Evolutionary conservation across 2,888 invertebrate species (phyloP).

Genomic region (Acleris laterana): DNA sequence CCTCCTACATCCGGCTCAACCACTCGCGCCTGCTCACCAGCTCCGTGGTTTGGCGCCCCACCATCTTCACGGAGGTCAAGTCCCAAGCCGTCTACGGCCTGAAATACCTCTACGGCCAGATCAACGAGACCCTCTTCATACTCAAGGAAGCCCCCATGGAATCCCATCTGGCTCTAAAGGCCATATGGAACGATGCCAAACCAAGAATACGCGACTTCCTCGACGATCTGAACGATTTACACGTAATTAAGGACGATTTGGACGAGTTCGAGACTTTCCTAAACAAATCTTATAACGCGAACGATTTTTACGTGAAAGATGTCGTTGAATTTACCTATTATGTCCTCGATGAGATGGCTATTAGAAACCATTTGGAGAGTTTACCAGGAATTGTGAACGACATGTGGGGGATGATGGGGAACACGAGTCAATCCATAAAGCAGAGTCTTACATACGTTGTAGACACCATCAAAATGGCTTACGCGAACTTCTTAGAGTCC

Average conservation of each 20-base stretch:
- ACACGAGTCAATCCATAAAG: conserved; percentile 91
- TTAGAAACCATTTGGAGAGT: conserved; percentile 90
- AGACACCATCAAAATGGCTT: conserved; percentile 88
- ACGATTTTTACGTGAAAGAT: conserved; percentile 93
- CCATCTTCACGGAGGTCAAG: conserved; percentile 84
- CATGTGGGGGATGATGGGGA: conserved; percentile 94
- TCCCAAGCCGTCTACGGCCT: conserved; percentile 60
- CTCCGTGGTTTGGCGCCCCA: conserved; percentile 91
- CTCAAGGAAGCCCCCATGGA: conserved; percentile 86
- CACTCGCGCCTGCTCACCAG: conserved; percentile 93
- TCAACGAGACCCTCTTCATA: conserved; percentile 74
- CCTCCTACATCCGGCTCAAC: conserved; percentile 91
- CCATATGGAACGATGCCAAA: conserved; percentile 91
- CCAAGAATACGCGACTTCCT: conserved; percentile 88
- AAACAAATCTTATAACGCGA: conserved; percentile 90
- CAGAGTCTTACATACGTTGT: conserved; percentile 90
- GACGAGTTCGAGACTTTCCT: conserved; percentile 88
- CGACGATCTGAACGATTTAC: conserved; percentile 89
- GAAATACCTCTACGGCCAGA: conserved; percentile 69
- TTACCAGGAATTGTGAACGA: conserved; percentile 92
- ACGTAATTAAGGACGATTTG: conserved; percentile 89
- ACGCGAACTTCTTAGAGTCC: conserved; percentile 88
- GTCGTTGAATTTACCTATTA: conserved; percentile 88
- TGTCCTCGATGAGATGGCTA: conserved; percentile 90
- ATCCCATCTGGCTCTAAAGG: conserved; percentile 86